phyloP scores from a whole-genome alignment of 2,888 invertebrate species.

The Acrobasis suavella region DNA sequence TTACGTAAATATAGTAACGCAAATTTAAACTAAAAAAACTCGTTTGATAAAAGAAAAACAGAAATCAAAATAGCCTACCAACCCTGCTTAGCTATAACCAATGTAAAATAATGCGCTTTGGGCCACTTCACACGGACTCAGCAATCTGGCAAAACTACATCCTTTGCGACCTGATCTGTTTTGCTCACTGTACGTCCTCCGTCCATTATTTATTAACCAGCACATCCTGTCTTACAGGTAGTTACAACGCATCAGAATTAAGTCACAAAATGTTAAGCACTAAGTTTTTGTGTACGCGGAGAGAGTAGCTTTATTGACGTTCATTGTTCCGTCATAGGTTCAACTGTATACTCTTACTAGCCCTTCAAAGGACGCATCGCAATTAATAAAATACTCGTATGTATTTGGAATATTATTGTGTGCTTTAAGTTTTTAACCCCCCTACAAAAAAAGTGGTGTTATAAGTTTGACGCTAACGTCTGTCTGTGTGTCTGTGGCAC shows the following conservation, averaged over 20 bases:
- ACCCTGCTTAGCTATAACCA: neutral
- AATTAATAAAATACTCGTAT: no score
- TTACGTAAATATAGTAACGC: neutral
- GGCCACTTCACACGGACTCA: constrained; percentile 50
- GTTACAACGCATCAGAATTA: constrained; percentile 13
- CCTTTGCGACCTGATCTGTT: constrained; percentile 41
- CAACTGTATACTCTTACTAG: no score
- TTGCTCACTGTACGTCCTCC: constrained; percentile 41
- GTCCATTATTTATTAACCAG: constrained; percentile 37
- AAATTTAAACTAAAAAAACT: neutral
- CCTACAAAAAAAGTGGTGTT: no score
- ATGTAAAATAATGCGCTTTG: constrained; percentile 26
- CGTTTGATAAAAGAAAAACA: neutral
- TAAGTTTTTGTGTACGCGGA: constrained; percentile 38
- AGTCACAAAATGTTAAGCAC: constrained; percentile 32
- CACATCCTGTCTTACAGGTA: constrained; percentile 18
- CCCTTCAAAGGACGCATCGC: no score
- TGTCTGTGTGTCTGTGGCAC: no score
- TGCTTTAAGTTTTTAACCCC: no score
- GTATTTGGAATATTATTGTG: no score
- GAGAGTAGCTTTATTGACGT: neutral
- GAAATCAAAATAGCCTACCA: neutral
- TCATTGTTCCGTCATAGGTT: no score
- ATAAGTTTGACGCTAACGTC: no score
- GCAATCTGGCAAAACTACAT: constrained; percentile 51